Percentiles rank a stretch among this genome's conserved stretches.
These are phyloP conservation scores for Drosophila kurseongensis DNA, from an alignment of 1,140 invertebrate genomes.

Conservation along the genomic window DNA sequence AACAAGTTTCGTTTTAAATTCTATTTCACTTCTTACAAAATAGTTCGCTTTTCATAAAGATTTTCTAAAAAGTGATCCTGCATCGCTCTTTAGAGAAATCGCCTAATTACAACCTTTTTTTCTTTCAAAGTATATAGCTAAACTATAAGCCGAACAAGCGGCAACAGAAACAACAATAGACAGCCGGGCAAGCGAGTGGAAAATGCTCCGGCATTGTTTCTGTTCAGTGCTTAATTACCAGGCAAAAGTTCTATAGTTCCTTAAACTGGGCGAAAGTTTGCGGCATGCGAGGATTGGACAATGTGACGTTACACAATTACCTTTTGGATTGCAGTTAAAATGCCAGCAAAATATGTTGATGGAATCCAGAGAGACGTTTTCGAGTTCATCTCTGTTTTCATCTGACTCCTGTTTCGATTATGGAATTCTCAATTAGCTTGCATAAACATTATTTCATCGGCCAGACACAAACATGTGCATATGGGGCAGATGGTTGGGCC, in stretches of 20 bases:
- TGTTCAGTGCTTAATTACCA: slow-evolving; percentile 68
- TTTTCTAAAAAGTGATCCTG: too few species aligned
- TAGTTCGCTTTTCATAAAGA: too few species aligned
- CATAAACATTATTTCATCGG: slow-evolving; percentile 40
- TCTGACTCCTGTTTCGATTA: slow-evolving; percentile 16
- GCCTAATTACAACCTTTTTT: background rate
- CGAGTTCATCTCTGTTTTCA: background rate
- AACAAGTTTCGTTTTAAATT: too few species aligned
- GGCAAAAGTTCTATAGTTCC: slow-evolving; percentile 44
- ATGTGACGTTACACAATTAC: slow-evolving; percentile 30
- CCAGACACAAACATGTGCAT: slow-evolving; percentile 23
- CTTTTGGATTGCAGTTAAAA: background rate
- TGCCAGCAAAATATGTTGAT: background rate
- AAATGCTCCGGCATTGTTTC: slow-evolving; percentile 66
- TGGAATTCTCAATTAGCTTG: slow-evolving; percentile 41
- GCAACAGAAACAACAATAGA: slow-evolving; percentile 50
- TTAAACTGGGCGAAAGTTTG: slow-evolving; percentile 46
- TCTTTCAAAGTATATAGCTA: slow-evolving; percentile 13
- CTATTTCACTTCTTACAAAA: too few species aligned
- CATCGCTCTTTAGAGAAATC: too few species aligned
- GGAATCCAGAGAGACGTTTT: slow-evolving; percentile 9
- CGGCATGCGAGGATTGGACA: slow-evolving; percentile 31
- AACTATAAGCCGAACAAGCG: slow-evolving; percentile 74
- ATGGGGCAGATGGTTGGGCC: background rate
- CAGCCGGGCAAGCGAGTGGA: slow-evolving; percentile 63